Conservation (phyloP, 2,797 vertebrate genomes). For the Sebastes elongatus region DNA sequence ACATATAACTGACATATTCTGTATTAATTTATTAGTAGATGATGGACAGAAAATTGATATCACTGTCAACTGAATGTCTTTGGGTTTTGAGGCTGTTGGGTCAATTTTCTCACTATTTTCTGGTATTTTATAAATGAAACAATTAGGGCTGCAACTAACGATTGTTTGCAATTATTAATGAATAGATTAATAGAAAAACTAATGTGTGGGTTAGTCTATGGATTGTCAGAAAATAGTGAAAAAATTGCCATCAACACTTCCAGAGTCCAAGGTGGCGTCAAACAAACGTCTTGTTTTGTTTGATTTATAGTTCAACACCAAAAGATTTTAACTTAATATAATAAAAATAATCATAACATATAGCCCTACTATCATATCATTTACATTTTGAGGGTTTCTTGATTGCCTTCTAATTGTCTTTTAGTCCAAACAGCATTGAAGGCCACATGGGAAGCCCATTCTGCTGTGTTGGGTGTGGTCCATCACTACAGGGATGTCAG, state of each 20-base stretch:
- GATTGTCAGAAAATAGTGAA: neutral
- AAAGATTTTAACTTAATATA: neutral
- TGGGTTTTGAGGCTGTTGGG: neutral
- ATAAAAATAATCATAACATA: neutral
- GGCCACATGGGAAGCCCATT: neutral
- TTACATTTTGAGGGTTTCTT: neutral
- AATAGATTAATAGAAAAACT: too few relatives aligned
- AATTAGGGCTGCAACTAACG: neutral
- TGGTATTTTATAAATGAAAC: neutral
- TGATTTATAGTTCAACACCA: neutral
- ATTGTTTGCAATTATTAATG: neutral
- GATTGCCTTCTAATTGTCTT: neutral
- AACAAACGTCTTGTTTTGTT: neutral
- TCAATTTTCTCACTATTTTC: neutral
- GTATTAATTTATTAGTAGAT: too few relatives aligned
- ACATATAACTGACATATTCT: too few relatives aligned
- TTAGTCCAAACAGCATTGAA: neutral
- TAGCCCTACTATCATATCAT: too few relatives aligned
- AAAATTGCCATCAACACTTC: neutral
- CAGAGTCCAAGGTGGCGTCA: neutral
- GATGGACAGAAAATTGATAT: too few relatives aligned
- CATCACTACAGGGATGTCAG: constrained; percentile 34
- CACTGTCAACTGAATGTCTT: neutral
- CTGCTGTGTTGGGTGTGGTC: constrained; percentile 52
- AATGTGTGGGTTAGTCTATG: neutral